Evolutionary conservation across 2,888 invertebrate genomes (phyloP).

Genomic region (Spodoptera littoralis): DNA sequence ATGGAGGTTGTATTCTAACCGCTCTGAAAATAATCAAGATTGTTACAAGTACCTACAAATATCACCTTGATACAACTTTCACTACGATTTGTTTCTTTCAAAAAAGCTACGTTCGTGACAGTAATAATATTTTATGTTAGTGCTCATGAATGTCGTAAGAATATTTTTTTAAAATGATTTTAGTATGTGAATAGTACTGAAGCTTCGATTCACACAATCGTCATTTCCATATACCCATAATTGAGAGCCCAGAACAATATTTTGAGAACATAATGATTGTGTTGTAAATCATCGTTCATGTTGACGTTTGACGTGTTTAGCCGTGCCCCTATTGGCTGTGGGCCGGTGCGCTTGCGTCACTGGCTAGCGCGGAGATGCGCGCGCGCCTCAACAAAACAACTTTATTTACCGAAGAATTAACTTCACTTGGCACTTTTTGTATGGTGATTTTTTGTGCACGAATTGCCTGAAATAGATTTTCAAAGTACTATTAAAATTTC

Average conservation of each 20-base stretch:
- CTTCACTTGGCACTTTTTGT: conserved; percentile 14
- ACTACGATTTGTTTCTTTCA: no score
- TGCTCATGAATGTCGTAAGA: no score
- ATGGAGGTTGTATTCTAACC: background rate
- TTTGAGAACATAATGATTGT: conserved; percentile 12
- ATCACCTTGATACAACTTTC: no score
- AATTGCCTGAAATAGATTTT: conserved; percentile 5
- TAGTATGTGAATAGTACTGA: no score
- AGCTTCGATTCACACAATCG: no score
- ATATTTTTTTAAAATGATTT: no score
- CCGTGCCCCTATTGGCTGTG: conserved; percentile 45
- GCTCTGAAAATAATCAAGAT: background rate
- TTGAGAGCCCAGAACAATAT: conserved; percentile 1
- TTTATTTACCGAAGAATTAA: conserved; percentile 28
- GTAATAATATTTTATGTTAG: no score
- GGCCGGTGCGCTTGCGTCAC: conserved; percentile 40
- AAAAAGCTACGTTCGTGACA: no score
- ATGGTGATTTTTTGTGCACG: conserved; percentile 5
- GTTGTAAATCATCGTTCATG: conserved; percentile 21
- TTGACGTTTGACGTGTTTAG: conserved; percentile 31
- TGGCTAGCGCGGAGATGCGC: conserved; percentile 8
- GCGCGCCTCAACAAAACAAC: conserved; percentile 18
- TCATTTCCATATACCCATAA: conserved; percentile 3
- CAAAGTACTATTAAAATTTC: background rate
- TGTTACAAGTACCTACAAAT: no score